Base-by-base conservation (phyloP, 1,140 invertebrate genomes). In the Bombus polaris region DNA sequence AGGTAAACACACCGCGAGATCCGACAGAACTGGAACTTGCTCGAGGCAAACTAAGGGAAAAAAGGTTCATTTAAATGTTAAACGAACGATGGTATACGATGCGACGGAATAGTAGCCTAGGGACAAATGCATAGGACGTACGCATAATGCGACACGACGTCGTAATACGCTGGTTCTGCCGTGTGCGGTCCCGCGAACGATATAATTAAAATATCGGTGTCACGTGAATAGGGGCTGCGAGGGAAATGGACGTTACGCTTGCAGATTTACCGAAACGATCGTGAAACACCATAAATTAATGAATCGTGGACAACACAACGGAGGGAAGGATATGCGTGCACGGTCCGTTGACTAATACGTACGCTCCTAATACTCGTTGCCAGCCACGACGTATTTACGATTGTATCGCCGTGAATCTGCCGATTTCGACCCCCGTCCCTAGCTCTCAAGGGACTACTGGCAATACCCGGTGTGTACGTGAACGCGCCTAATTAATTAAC, bases 401-500 rank as follows among this genome's bases (percentile, higher is more conserved):
- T 77, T 85, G 57, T 81, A 71, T 89, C 68, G 59, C 57, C 68
- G 73, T 76, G 72, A 90, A 87, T 72, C 44, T 72, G 39, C 65
- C 82, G 82, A 90, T 90, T 85, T 90, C 75, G 76, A 66, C 2
- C 62, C n/a, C 62, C n/a, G 79, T 57, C 70, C 66, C 47, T 88
- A 44, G 39, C 76, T 42, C 70, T 47, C 62, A 68, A 83, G 68
- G 65, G 70, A 59, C 42, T 13, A 59, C 42, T 9, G 47, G 13
- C 35, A 42, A 59, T 59, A 5, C 59, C 74, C 18, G 57, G 18
- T 37, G 22, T 70, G 66, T 62, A 10, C 68, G 65, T 53, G 53
- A 47, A 18, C 28, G 3, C 53, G 70, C 37, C 70, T 86, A 72
- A 86, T 90, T 88, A 88, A 88, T 90, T 90, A 88, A 90, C 62